Evolutionary conservation across 1,140 invertebrate species (phyloP).

Genomic region (Dinothrombium tinctorium): DNA sequence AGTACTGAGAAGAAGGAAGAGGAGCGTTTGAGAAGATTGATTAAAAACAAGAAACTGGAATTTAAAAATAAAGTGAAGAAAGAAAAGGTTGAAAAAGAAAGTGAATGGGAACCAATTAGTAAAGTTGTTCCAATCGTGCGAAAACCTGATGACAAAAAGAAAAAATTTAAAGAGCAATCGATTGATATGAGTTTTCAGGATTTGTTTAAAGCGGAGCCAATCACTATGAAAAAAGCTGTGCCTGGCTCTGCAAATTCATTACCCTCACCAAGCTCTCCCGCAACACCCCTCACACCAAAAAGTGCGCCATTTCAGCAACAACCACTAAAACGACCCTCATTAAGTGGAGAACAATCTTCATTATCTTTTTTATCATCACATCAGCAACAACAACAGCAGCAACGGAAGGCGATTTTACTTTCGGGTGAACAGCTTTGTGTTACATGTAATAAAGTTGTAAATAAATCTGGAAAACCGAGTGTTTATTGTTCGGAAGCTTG

Average conservation of each 20-base stretch:
- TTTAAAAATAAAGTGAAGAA: slow-evolving; percentile 5
- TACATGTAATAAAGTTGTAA: neutral
- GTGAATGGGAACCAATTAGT: neutral
- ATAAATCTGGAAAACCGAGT: slow-evolving; percentile 25
- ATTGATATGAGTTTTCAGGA: slow-evolving; percentile 3
- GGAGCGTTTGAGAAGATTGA: slow-evolving; percentile 7
- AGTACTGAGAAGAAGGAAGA: slow-evolving; percentile 3
- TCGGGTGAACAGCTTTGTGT: slow-evolving; percentile 7
- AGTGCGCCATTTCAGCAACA: neutral
- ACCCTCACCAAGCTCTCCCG: neutral
- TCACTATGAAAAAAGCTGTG: neutral
- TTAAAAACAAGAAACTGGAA: slow-evolving; percentile 8
- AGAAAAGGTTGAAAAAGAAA: neutral
- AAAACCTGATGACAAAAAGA: slow-evolving; percentile 5
- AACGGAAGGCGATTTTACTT: slow-evolving; percentile 1
- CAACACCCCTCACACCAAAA: slow-evolving; percentile 1
- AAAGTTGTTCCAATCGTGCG: slow-evolving; percentile 3
- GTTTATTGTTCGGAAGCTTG: slow-evolving; percentile 64
- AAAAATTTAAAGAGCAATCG: slow-evolving; percentile 4
- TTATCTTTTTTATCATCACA: no score
- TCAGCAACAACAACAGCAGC: neutral
- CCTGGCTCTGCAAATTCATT: no score
- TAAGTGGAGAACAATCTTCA: neutral
- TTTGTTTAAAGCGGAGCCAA: slow-evolving; percentile 10
- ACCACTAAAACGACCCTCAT: neutral